A percentile compares a stretch with the other conserved stretches of the same genome.
phyloP scores from a whole-genome alignment of 2,113 vertebrate species.

The Astatoreochromis straeleni region DNA sequence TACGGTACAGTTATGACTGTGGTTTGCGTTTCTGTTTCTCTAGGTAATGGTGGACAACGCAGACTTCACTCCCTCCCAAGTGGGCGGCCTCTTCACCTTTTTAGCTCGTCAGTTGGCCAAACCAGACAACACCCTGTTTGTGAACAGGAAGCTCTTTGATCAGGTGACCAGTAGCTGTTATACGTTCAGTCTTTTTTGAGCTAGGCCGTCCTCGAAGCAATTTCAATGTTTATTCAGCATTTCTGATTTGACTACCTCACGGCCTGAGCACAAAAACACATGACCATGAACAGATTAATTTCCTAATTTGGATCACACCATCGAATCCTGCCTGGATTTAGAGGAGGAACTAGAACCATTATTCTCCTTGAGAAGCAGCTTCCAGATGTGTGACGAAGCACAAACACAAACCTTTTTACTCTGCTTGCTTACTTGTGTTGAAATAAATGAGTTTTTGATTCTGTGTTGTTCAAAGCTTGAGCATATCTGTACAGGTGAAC shows the following conservation, averaged over 20 bases:
- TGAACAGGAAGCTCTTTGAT: slow-evolving; percentile 96
- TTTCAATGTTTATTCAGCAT: background rate
- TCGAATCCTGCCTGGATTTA: background rate
- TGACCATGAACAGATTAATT: rapidly evolving
- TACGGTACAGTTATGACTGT: background rate
- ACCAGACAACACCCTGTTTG: slow-evolving; percentile 95
- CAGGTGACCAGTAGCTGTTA: slow-evolving; percentile 73
- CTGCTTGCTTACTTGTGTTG: background rate
- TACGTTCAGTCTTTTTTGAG: background rate
- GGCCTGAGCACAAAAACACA: background rate
- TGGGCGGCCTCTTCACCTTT: slow-evolving; percentile 96
- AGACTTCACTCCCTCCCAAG: slow-evolving; percentile 94
- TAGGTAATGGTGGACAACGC: slow-evolving; percentile 98
- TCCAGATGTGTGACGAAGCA: background rate
- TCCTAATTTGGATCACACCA: background rate
- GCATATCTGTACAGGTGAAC: background rate
- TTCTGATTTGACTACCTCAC: background rate
- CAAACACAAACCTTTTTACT: background rate
- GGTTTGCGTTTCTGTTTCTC: background rate
- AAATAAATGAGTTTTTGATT: background rate
- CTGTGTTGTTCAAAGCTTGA: background rate
- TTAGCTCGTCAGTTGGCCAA: slow-evolving; percentile 94
- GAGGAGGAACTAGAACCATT: background rate
- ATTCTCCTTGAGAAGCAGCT: background rate
- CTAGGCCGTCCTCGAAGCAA: background rate